phyloP scores from a whole-genome alignment of 1,140 invertebrate species.

The Neocloeon triangulifer region DNA sequence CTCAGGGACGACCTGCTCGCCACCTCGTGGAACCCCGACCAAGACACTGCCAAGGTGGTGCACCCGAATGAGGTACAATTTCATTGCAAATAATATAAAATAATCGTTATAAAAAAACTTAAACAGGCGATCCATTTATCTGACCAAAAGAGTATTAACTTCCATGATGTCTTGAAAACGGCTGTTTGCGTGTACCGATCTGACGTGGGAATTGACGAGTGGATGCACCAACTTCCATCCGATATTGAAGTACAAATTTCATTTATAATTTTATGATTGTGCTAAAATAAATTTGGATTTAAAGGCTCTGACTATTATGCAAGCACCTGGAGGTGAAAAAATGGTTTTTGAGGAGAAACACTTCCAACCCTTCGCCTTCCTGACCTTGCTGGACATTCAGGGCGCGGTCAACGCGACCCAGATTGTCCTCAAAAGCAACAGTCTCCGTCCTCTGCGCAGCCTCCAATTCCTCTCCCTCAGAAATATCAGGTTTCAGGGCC shows the following conservation, averaged over 20 bases:
- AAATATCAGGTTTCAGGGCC: too few species aligned
- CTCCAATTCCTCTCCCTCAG: too few species aligned
- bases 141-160: too few species aligned
- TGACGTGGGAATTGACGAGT: constrained; percentile 17
- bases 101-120: too few species aligned
- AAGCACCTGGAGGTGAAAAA: constrained; percentile 19
- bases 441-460: too few species aligned
- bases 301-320: constrained; percentile 26
- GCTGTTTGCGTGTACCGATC: constrained; percentile 30
- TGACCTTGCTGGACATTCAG: constrained; percentile 32
- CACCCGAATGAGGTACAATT: too few species aligned
- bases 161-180: constrained; percentile 18
- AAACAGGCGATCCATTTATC: too few species aligned
- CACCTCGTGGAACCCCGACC: too few species aligned
- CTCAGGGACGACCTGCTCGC: too few species aligned
- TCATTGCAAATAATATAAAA: too few species aligned
- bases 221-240: constrained; percentile 23
- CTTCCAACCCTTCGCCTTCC: constrained; percentile 23
- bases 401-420: constrained; percentile 14
- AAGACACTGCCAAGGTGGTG: too few species aligned
- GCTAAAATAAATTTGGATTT: constrained; percentile 10
- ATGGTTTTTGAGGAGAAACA: constrained; percentile 22
- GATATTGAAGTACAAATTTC: constrained; percentile 24
- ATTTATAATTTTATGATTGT: background rate
- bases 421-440: constrained; percentile 2